Base-by-base conservation (phyloP, 2,888 invertebrate species). In the Nymphalis urticae region DNA sequence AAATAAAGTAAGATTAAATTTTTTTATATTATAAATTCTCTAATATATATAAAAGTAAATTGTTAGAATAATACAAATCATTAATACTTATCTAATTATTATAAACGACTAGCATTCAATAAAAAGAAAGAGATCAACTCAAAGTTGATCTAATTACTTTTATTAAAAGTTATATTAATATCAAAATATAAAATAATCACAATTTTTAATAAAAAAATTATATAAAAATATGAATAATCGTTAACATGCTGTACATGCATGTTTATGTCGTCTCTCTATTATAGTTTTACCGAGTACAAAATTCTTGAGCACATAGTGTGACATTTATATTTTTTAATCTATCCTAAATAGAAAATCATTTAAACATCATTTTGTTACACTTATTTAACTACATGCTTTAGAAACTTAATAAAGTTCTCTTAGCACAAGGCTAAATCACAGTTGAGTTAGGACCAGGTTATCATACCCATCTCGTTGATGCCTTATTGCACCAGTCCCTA, bases 361-460 rank as follows among this genome's bases (percentile, higher is more conserved):
- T 56, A 48, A 42, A 67, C 59, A 54, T 48, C 53, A 70, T 60
- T 60, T 47, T 68, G 50, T 54, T 66, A 62, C 24, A 75, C 75
- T 73, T 71, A 70, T 76, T 76, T 77, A 71, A 75, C 75, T 77
- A 77, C 70, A 75, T 75, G 58, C 59, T 60, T 71, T 68, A 58
- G 62, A 60, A 70, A 65, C 64, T 69, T 64, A 67, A 66, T 64
- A 72, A 58, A 62, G 62, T 69, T 62, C 62, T 66, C 64, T 64
- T 71, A 66, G 68, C 72, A 85, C 80, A 89, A 83, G 87, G 82
- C 85, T 79, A 85, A 82, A 92, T 92, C 91, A 92, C 91, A 92
- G 91, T 82, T 86, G 81, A 85, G 82, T 84, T 85, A 86, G 87
- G 87, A 84, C 87, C 85, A 83, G 75, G 74, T 72, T 66, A 53